Conservation (phyloP, 2,888 invertebrate genomes). For the Limnephilus lunatus region DNA sequence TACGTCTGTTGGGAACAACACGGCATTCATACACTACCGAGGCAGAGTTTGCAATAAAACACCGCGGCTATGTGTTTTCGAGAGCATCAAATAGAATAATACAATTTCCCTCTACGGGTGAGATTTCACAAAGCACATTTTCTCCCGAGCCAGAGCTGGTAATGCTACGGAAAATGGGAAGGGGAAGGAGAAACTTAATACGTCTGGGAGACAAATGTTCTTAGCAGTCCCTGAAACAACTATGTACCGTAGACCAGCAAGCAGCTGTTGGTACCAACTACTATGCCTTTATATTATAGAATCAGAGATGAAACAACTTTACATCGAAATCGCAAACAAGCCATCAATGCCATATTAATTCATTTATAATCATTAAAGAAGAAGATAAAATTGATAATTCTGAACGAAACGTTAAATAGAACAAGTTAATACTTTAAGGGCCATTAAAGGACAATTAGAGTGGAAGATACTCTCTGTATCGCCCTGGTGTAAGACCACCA, state of each 20-base stretch:
- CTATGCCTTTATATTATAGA: background rate
- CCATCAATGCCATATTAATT: background rate
- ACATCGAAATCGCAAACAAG: background rate
- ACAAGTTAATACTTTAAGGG: no score
- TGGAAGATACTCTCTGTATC: no score
- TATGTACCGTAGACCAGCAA: background rate
- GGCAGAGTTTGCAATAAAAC: slow-evolving; percentile 11
- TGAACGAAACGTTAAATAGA: no score
- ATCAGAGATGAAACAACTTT: slow-evolving; percentile 2
- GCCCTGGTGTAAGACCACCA: no score
- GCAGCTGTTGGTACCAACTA: background rate
- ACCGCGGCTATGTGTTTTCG: background rate
- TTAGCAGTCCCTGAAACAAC: background rate
- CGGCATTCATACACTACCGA: background rate
- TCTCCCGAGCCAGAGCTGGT: background rate
- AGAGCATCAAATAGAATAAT: slow-evolving; percentile 34
- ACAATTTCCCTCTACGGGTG: slow-evolving; percentile 29
- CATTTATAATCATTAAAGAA: no score
- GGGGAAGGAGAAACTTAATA: slow-evolving; percentile 10
- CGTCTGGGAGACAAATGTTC: slow-evolving; percentile 26
- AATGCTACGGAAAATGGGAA: background rate
- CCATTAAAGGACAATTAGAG: no score
- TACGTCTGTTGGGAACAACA: background rate
- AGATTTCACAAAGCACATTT: slow-evolving; percentile 40
- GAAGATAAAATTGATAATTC: no score